Conservation (phyloP, 2,113 vertebrate genomes). For the Orthonyx spaldingii region DNA sequence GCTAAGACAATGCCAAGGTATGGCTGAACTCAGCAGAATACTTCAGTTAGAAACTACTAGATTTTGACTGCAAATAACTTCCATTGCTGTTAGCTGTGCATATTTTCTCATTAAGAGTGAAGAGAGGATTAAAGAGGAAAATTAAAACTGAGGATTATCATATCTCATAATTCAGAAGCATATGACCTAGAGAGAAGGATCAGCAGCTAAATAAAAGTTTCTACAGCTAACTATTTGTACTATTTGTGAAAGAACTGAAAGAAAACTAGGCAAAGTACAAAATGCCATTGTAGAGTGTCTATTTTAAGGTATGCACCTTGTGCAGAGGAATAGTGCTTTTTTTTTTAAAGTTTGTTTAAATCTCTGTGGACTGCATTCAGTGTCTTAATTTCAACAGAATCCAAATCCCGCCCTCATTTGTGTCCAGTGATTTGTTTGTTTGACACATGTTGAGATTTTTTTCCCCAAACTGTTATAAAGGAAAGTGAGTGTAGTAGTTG, state of each 20-base stretch:
- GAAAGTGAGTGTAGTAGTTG: background rate
- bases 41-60: background rate
- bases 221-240: background rate
- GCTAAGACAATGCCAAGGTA: background rate
- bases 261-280: background rate
- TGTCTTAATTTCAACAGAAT: background rate
- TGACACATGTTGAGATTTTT: fast-evolving
- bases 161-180: background rate
- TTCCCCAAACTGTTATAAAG: fast-evolving
- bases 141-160: background rate
- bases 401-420: background rate
- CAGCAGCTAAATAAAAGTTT: background rate
- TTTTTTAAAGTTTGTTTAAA: no score
- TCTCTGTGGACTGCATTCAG: background rate
- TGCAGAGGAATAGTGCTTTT: background rate
- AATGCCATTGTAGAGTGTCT: background rate
- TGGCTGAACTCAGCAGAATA: background rate
- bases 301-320: background rate
- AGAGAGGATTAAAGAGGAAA: background rate
- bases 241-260: background rate
- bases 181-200: background rate
- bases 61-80: background rate
- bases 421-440: background rate
- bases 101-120: background rate
- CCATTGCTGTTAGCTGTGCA: background rate